Base-by-base conservation (phyloP, 2,113 vertebrate species). In the Halcyon senegalensis region DNA sequence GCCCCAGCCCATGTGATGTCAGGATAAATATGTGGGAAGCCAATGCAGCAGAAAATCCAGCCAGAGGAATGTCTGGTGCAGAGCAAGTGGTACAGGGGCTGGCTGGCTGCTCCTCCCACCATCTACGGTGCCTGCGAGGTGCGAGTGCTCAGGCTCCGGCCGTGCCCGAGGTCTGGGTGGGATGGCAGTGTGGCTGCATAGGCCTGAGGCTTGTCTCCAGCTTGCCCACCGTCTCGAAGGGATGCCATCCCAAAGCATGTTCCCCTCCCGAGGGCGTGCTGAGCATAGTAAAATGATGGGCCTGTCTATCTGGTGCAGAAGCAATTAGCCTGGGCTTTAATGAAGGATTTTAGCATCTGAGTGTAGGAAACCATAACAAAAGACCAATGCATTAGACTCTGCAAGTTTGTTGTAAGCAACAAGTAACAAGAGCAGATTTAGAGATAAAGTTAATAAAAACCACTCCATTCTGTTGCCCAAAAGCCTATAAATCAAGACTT, bases 1-100 rank as follows among this genome's bases (percentile, higher is more conserved):
- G 73, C 97, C 96, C 89, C 96, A 87, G 90, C 95, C 95, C 91
- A 35, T 79, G 96, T 96, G 95, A 96, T 95, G 94, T 97, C 96
- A 96, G 79, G 90, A 83, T 94, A 92, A 83, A 94, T 90, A 95
- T 93, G 89, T 91, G 96, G 89, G 94, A 97, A 96, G 95, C 94
- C 96, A 97, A 56, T 85, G 91, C 92, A 91, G 95, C 88, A 96
- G 92, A 93, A 93, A 95, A 92, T 43, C 70, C 74, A 96, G 94
- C 94, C 95, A 94, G 85, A 95, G 93, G 92, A 96, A 96, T 94
- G 93, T 96, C 87, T 95, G 91, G 79, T 93, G 81, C 87, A 31
- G 86, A 83, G 68, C 5, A 4, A 75, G 87, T 55, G 78, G 79
- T 6, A 53, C 70, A 66, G 92, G 87, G 93, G 70, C 13, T 4